phyloP scores from a whole-genome alignment of 2,113 vertebrate species.

The Psettodes erumei region DNA sequence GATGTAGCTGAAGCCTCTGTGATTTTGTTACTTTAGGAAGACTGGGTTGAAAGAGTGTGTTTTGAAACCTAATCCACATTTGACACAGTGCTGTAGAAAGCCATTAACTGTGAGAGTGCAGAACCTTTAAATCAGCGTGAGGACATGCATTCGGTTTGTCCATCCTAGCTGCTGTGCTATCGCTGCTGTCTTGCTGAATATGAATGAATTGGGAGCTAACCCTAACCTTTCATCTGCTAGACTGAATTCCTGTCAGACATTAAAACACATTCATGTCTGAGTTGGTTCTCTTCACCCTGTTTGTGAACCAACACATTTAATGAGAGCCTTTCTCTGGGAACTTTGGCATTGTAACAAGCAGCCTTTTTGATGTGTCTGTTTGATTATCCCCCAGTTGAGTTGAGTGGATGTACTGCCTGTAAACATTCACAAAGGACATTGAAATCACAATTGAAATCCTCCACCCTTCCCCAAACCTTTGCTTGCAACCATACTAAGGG shows the following conservation, averaged over 20 bases:
- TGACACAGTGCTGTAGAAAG: constrained; percentile 56
- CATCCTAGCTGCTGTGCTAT: constrained; percentile 66
- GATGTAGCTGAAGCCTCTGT: too few species aligned
- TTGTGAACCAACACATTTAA: constrained; percentile 76
- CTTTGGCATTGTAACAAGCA: constrained; percentile 74
- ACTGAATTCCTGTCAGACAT: constrained; percentile 57
- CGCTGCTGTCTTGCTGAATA: constrained; percentile 65
- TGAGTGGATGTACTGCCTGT: constrained; percentile 59
- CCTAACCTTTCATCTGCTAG: constrained; percentile 67
- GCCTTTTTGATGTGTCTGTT: constrained; percentile 75
- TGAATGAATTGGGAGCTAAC: constrained; percentile 65
- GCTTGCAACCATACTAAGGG: constrained; percentile 39
- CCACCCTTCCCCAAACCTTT: constrained; percentile 51
- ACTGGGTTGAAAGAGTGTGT: constrained; percentile 16
- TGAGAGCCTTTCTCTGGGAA: constrained; percentile 68
- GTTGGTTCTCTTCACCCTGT: constrained; percentile 64
- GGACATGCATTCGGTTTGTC: constrained; percentile 64
- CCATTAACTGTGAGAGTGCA: constrained; percentile 52
- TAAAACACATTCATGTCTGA: constrained; percentile 65
- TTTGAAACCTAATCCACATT: constrained; percentile 43
- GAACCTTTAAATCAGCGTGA: constrained; percentile 60
- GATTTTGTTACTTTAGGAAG: constrained; percentile 22
- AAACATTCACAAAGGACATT: constrained; percentile 70
- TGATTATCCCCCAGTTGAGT: constrained; percentile 75
- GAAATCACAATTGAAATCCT: constrained; percentile 65